Evolutionary conservation across 2,113 vertebrate genomes (phyloP), one percentile per base, ranked within the genome.

Genomic region (Pollimyrus isidori): DNA sequence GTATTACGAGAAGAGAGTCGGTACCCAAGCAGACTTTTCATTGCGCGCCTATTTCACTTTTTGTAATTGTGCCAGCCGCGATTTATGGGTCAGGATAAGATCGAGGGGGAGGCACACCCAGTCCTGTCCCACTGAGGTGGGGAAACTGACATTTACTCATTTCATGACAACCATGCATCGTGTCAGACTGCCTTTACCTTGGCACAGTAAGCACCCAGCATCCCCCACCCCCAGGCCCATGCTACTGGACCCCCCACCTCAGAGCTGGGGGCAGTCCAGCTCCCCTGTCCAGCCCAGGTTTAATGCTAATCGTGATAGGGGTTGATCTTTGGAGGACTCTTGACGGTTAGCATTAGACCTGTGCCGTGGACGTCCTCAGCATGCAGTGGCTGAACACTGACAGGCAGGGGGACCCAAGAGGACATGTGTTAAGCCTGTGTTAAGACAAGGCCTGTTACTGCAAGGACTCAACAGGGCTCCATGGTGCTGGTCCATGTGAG

Each of bases 301-400:
- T 96, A 96, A 96, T 96, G 96, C 96, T 96, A 96, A 96, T 96
- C 94, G 96, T 96, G 96, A 96, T 96, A 96, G 96, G 96, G 95
- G 96, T 96, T 95, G 92, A 92, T 88, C 85, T 83, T 2, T 50
- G 17, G 0, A 53, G 85, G 91, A 95, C 96, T 93, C 96, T 95
- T 96, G 94, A 90, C 94, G 92, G 93, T 95, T 96, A 96, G 96
- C 96, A 96, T 96, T 96, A 95, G 89, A 92, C 94, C 94, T 92
- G 94, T 90, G 88, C 56, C 94, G 94, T 39, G 93, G 92, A 92
- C 90, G 1, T 19, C 39, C 46, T 82, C 26, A 6, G n/a, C 17
- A 26, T 80, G 73, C 4, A 7, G 73, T 19, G 19, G 83, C 52
- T 21, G 23, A 50, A 50, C 5, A 85, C n/a, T 65, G 86, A 83